Conservation (phyloP, 2,797 vertebrate genomes). For the Alauda arvensis region DNA sequence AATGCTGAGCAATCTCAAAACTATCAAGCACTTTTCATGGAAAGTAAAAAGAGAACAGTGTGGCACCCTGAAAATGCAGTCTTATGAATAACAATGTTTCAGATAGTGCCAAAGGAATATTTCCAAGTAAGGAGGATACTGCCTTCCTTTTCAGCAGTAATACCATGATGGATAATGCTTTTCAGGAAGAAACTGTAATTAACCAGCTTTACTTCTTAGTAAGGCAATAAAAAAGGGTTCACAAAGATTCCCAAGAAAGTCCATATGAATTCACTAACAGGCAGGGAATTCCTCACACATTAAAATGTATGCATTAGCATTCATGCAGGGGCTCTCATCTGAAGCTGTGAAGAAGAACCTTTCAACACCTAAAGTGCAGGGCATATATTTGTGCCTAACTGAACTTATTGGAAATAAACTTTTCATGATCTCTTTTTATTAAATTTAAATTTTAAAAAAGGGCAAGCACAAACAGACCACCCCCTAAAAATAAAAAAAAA, state of each 20-base stretch:
- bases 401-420: neutral
- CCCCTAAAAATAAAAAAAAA: neutral
- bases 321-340: neutral
- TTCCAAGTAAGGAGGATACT: neutral
- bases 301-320: neutral
- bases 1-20: neutral
- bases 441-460: neutral
- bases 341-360: neutral
- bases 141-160: neutral
- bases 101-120: neutral
- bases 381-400: neutral
- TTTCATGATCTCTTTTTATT: neutral
- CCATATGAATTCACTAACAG: neutral
- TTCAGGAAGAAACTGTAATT: neutral
- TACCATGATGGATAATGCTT: neutral
- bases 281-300: neutral
- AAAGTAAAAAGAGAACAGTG: neutral
- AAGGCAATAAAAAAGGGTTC: neutral
- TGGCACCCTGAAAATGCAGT: neutral
- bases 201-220: neutral
- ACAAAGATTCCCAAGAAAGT: neutral
- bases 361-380: neutral
- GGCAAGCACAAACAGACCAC: neutral
- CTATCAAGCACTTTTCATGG: neutral
- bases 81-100: neutral